Evolutionary conservation across 2,113 vertebrate genomes (phyloP).

Genomic region (Crotalus helleri): DNA sequence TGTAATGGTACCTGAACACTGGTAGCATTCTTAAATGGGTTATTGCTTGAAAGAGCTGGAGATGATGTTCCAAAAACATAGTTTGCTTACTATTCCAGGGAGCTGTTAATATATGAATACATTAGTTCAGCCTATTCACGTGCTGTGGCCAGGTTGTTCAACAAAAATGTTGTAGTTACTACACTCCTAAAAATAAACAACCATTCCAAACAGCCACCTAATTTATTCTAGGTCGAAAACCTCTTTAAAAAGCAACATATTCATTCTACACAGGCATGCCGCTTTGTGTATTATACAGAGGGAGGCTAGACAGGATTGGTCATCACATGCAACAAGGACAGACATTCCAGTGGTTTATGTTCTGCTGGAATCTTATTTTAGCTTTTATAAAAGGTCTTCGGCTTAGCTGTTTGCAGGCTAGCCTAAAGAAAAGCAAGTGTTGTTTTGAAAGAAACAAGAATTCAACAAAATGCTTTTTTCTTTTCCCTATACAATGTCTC

Average conservation of each 20-base stretch:
- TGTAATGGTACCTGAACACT: conserved; percentile 60
- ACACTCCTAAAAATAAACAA: conserved; percentile 30
- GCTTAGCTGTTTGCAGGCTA: conserved; percentile 28
- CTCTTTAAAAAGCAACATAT: conserved; percentile 10
- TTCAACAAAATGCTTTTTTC: not conserved
- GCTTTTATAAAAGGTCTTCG: conserved; percentile 1
- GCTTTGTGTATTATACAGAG: not conserved
- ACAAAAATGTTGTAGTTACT: conserved; percentile 35
- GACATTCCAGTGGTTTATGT: conserved; percentile 13
- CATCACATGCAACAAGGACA: conserved; percentile 11
- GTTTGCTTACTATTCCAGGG: conserved; percentile 33
- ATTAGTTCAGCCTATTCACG: conserved; percentile 13
- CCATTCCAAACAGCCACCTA: not conserved
- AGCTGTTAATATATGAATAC: conserved; percentile 49
- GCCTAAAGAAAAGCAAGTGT: conserved; percentile 25
- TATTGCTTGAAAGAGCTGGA: conserved; percentile 36
- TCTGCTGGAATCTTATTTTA: conserved; percentile 33
- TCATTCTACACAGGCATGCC: conserved; percentile 8
- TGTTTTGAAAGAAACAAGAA: conserved; percentile 25
- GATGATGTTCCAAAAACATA: conserved; percentile 53
- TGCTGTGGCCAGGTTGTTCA: conserved; percentile 40
- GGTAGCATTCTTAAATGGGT: conserved; percentile 48
- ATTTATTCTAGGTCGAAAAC: conserved; percentile 31
- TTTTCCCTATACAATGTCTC: conserved; percentile 34
- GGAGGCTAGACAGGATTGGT: not conserved